Percentiles rank a stretch among this genome's conserved stretches.
Evolutionary conservation across 2,888 invertebrate species (phyloP).

Genomic region (Phrixothrix hirtus): DNA sequence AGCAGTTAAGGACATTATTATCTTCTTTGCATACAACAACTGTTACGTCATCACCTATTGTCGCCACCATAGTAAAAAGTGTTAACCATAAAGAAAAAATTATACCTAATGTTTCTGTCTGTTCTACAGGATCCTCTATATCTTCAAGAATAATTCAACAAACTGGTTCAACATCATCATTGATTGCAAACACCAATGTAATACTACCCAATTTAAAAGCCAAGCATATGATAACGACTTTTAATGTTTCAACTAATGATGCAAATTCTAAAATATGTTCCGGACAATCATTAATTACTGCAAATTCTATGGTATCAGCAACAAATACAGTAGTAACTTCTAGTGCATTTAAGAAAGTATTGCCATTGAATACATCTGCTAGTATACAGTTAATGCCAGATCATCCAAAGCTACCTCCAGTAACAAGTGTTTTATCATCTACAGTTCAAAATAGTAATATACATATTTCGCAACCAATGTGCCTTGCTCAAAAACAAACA

Average conservation of each 20-base stretch:
- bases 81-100: conserved; percentile 45
- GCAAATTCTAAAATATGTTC: conserved; percentile 35
- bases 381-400: conserved; percentile 47
- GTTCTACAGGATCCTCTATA: conserved; percentile 41
- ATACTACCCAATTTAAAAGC: conserved; percentile 47
- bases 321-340: conserved; percentile 5
- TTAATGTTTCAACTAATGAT: conserved; percentile 22
- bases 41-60: conserved; percentile 59
- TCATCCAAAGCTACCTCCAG: conserved; percentile 46
- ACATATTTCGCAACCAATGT: conserved; percentile 9
- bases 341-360: conserved; percentile 36
- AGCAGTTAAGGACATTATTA: conserved; percentile 68
- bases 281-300: not conserved
- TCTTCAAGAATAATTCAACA: conserved; percentile 46
- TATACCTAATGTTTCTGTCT: conserved; percentile 41
- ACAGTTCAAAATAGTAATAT: conserved; percentile 31
- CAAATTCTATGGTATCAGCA: conserved; percentile 25
- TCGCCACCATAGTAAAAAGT: conserved; percentile 54
- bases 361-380: conserved; percentile 35
- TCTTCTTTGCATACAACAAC: conserved; percentile 68
- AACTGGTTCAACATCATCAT: conserved; percentile 38
- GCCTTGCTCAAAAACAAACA: conserved; percentile 15
- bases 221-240: conserved; percentile 9
- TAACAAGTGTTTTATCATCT: conserved; percentile 41
- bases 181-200: conserved; percentile 44